These are phyloP conservation scores for Meda fulgida DNA, from an alignment of 2,797 vertebrate genomes.

Conservation along the genomic window DNA sequence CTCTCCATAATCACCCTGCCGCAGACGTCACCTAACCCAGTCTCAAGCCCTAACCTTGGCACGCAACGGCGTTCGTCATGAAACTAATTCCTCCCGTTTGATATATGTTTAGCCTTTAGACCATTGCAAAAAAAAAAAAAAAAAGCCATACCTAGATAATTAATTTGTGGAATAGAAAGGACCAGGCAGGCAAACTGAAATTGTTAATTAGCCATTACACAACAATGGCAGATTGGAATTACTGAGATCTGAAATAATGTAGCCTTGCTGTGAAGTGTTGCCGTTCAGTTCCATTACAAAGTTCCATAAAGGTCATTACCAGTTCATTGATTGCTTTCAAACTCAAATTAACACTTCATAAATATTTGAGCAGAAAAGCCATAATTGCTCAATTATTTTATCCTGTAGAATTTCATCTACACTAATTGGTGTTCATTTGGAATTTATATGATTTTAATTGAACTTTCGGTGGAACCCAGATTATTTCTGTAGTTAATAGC, in stretches of 20 bases:
- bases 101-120: conserved; percentile 34
- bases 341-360: conserved; percentile 70
- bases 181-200: conserved; percentile 21
- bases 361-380: conserved; percentile 73
- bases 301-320: conserved; percentile 59
- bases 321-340: conserved; percentile 66
- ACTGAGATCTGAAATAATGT: conserved; percentile 39
- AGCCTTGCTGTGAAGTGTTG: conserved; percentile 16
- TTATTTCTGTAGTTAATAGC: conserved; percentile 72
- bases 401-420: conserved; percentile 71
- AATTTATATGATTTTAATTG: conserved; percentile 80
- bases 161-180: conserved; percentile 23
- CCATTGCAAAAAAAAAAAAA: background rate
- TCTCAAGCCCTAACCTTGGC: conserved; percentile 28
- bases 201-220: conserved; percentile 55
- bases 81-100: conserved; percentile 32
- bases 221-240: conserved; percentile 28
- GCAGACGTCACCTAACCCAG: conserved; percentile 24
- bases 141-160: conserved; percentile 8
- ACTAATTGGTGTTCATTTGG: conserved; percentile 77
- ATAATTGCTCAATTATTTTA: conserved; percentile 76
- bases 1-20: conserved; percentile 27
- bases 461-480: conserved; percentile 70
- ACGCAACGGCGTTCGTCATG: conserved; percentile 21
- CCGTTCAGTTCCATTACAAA: conserved; percentile 47